A percentile compares a stretch with the other conserved stretches of the same genome.
Conservation (phyloP, 92 coral and sea anemone genomes). For the Phenganax subtilis region DNA sequence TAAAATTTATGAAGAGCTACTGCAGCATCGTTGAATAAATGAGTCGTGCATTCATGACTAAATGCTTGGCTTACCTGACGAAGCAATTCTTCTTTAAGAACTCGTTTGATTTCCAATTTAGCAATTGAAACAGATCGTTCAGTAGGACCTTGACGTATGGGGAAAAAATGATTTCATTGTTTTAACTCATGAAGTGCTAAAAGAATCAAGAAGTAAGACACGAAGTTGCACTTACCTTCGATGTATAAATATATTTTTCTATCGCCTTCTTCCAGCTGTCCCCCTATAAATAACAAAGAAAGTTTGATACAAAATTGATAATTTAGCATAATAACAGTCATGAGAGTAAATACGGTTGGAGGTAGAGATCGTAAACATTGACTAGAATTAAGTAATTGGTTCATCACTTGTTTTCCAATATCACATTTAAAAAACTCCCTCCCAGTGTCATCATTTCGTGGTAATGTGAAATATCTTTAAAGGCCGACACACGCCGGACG, state of each 20-base stretch:
- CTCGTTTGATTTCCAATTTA: conserved; percentile 81
- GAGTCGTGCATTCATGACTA: background rate
- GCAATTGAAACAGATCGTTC: conserved; percentile 96
- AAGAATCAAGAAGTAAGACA: background rate
- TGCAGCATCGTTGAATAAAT: background rate
- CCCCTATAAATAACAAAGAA: conserved; percentile 52
- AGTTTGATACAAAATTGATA: background rate
- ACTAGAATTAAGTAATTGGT: no score
- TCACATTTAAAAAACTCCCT: no score
- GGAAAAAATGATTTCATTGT: background rate
- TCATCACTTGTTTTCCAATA: no score
- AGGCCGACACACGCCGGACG: no score
- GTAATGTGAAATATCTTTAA: background rate
- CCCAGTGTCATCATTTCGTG: no score
- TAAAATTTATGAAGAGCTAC: background rate
- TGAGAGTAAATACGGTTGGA: no score
- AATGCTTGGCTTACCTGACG: conserved; percentile 60
- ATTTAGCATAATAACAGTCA: no score
- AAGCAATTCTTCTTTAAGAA: conserved; percentile 94
- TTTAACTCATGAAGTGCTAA: background rate
- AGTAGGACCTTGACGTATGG: conserved; percentile 68
- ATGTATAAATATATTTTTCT: conserved; percentile 86
- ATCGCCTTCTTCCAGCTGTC: conserved; percentile 90
- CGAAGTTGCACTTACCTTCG: conserved; percentile 66
- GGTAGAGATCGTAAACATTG: no score